Base-by-base conservation (phyloP, 1,140 invertebrate genomes). In the Muscidifurax raptorellus region DNA sequence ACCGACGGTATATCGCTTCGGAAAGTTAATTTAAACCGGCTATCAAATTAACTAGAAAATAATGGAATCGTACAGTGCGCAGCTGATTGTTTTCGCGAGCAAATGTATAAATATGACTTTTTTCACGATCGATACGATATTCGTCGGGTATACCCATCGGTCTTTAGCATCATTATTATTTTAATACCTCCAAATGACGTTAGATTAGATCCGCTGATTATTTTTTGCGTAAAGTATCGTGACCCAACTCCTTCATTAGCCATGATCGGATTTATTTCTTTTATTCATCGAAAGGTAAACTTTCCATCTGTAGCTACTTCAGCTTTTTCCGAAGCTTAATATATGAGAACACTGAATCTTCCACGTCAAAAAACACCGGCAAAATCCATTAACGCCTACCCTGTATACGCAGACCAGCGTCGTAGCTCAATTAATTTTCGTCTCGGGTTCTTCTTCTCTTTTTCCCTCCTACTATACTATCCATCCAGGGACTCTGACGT, bases 341-440 rank as follows among this genome's bases (percentile, higher is more conserved):
- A 32, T 32, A 40, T n/a, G n/a, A 40, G 36, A 40, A 40, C 36
- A 40, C 36, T 40, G 36, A 40, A 40, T 40, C 36, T 40, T 40
- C 10, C 9, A 40, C 10, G 7, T 40, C 9, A 32, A 32, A 32
- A 32, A 2, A 32, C 32, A 32, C 32, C 9, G 40, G 9, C 9
- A 18, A 47, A 47, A 47, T 47, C 44, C 44, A 47, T 47, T 18
- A 47, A 47, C 44, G 1, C 15, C 44, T 12, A 18, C 44, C 1
- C 15, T 47, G 13, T 47, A 18, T 47, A 18, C 15, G 1, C 6
- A n/a, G 15, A n/a, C 4, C 22, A 18, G 5, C n/a, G 52, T 36
- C 32, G 32, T 7, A 10, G 64, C 64, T 79, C 59, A 47, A 80
- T 80, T 71, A 71, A 80, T 80, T 44, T 47, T 40, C 66, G 64